Conservation (phyloP, 1,140 invertebrate genomes). For the Bombus huntii region DNA sequence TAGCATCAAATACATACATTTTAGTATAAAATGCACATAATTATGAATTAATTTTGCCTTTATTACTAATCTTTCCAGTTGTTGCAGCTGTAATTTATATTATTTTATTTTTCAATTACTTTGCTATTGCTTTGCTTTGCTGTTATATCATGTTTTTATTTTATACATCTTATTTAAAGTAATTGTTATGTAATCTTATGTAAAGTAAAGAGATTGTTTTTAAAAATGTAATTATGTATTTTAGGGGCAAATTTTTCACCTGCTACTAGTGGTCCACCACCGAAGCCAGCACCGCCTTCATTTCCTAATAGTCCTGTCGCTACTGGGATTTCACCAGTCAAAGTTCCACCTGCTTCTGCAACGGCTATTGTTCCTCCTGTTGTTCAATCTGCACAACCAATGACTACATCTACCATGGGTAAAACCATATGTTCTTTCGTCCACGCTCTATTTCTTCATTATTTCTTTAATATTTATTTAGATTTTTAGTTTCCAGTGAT, state of each 20-base stretch:
- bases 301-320: conserved; percentile 80
- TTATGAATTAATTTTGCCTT: conserved; percentile 9
- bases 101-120: background rate
- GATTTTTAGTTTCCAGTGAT: background rate
- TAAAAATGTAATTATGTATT: conserved; percentile 29
- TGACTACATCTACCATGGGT: conserved; percentile 74
- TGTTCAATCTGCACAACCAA: conserved; percentile 66
- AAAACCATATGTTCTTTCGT: conserved; percentile 31
- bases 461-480: background rate
- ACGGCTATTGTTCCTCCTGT: conserved; percentile 65
- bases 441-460: background rate
- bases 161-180: conserved; percentile 3
- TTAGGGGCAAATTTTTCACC: conserved; percentile 76
- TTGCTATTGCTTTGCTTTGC: conserved; percentile 2
- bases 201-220: background rate
- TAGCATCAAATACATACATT: conserved; percentile 6
- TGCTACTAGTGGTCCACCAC: conserved; percentile 75
- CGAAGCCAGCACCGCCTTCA: conserved; percentile 80
- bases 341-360: conserved; percentile 59
- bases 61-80: conserved; percentile 1
- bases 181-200: no score
- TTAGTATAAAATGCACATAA: background rate
- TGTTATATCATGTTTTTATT: conserved; percentile 14
- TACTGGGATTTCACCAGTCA: conserved; percentile 68
- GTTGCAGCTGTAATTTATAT: conserved; percentile 14